Percentiles rank a stretch among this genome's conserved stretches.
These are phyloP conservation scores for Cavia porcellus DNA, from an alignment of 2,113 vertebrate genomes.

Conservation along the genomic window DNA sequence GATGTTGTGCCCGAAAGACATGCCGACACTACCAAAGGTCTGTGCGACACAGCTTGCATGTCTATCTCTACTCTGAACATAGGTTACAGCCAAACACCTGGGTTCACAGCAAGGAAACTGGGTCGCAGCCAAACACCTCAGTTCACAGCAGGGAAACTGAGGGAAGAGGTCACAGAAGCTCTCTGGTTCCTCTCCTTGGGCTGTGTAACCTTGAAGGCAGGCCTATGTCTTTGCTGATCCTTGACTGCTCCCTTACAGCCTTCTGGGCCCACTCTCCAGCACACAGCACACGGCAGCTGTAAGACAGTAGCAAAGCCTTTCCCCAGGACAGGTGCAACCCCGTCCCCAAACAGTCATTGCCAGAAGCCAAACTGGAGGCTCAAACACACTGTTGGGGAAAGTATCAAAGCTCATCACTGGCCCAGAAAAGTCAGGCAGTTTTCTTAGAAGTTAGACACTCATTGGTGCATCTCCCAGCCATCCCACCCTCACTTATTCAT, in stretches of 20 bases:
- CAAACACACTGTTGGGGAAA: fast-evolving
- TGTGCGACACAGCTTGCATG: background rate
- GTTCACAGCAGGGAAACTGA: background rate
- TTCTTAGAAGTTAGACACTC: fast-evolving
- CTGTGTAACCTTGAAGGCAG: background rate
- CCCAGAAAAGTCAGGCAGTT: background rate
- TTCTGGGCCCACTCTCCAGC: background rate
- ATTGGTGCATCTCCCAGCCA: background rate
- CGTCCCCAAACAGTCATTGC: background rate
- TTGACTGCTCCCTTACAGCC: background rate
- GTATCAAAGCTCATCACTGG: fast-evolving
- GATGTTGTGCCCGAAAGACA: background rate
- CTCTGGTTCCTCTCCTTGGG: background rate
- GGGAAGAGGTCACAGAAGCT: background rate
- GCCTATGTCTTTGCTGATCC: background rate
- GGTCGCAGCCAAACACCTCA: background rate
- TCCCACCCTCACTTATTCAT: background rate
- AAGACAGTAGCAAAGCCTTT: fast-evolving
- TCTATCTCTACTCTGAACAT: background rate
- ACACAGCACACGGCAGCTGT: background rate
- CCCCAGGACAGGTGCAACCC: background rate
- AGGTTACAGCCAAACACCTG: background rate
- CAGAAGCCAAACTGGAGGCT: fast-evolving
- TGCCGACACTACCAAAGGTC: background rate
- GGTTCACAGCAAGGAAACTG: background rate